Evolutionary conservation across 2,888 invertebrate genomes (phyloP).

Genomic region (Nephrotoma appendiculata): DNA sequence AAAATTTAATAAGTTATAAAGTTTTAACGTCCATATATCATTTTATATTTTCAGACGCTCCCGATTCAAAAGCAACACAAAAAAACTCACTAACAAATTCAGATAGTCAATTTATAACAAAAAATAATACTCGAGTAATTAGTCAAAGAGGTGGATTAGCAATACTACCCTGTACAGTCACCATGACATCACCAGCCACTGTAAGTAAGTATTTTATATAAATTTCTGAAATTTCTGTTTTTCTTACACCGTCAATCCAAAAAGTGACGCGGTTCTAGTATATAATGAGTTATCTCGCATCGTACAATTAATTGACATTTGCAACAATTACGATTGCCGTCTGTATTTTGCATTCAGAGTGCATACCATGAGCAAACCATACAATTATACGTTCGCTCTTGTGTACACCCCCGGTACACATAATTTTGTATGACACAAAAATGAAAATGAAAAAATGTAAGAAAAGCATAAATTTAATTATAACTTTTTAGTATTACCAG

Average conservation of each 20-base stretch:
- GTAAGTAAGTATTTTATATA: constrained; percentile 17
- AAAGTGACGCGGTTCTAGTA: neutral
- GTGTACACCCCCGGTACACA: neutral
- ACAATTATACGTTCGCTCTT: neutral
- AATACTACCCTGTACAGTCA: constrained; percentile 15
- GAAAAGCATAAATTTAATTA: neutral
- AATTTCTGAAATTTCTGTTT: neutral
- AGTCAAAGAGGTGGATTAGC: constrained; percentile 15
- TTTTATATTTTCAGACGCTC: neutral
- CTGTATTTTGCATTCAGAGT: neutral
- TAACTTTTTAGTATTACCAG: neutral
- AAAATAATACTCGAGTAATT: constrained; percentile 15
- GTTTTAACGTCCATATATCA: no score
- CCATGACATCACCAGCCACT: constrained; percentile 16
- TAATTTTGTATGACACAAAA: neutral
- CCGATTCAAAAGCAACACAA: constrained; percentile 7
- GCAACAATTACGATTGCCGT: neutral
- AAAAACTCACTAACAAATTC: constrained; percentile 14
- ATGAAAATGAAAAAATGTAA: neutral
- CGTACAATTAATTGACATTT: neutral
- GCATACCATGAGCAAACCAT: neutral
- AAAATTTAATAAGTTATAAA: no score
- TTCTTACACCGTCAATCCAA: neutral
- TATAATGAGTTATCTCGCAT: no score
- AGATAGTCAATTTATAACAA: constrained; percentile 16